These are phyloP conservation scores for Sapajus apella DNA, from an alignment of 2,113 vertebrate genomes.

Conservation along the genomic window DNA sequence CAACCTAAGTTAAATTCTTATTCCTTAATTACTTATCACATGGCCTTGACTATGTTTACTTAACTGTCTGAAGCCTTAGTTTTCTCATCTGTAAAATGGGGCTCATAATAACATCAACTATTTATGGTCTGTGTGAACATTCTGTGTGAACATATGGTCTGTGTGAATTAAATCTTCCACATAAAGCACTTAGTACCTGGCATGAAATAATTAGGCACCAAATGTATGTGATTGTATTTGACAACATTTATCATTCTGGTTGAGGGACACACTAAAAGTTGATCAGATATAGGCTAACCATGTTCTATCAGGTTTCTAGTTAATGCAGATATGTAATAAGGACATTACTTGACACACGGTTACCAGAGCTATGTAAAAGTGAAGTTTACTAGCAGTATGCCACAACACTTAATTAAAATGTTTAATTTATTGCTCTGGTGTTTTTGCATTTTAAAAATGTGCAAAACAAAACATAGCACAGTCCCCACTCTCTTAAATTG, in stretches of 20 bases:
- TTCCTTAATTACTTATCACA: background rate
- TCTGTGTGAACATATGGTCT: background rate
- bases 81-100: slow-evolving; percentile 34
- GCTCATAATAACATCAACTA: background rate
- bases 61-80: background rate
- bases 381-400: background rate
- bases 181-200: background rate
- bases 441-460: slow-evolving; percentile 46
- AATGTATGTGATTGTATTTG: background rate
- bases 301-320: background rate
- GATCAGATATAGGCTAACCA: background rate
- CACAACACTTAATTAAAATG: slow-evolving; percentile 45
- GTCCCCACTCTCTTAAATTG: slow-evolving; percentile 17
- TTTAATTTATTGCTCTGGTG: slow-evolving; percentile 50
- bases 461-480: slow-evolving; percentile 26
- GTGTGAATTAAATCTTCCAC: background rate
- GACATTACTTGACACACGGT: background rate
- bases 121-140: background rate
- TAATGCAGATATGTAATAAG: slow-evolving; percentile 19
- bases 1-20: background rate
- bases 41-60: background rate
- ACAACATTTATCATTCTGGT: background rate
- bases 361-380: background rate
- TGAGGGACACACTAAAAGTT: background rate
- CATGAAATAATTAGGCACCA: background rate